Evolutionary conservation across 1,140 invertebrate species (phyloP), one percentile per base, ranked within the genome.

Genomic region (Brachionus asplanchnoidis): DNA sequence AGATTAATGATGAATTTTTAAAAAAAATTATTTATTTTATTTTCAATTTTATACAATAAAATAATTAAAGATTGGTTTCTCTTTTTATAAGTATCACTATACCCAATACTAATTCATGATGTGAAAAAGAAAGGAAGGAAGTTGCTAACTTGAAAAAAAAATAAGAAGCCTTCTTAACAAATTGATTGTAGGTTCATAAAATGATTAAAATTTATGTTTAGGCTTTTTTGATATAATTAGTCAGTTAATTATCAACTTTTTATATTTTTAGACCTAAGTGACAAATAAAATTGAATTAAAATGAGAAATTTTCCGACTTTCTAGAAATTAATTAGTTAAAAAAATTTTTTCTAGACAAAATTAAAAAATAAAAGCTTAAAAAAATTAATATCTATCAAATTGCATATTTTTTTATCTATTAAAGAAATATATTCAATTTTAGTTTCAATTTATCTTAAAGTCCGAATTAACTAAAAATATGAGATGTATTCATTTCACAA

Each of bases 381-480:
- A 53, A 53, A 53, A 53, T 53, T 53, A 53, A 53, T 53, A 53
- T 53, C 50, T 53, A 53, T 53, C 50, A 53, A 53, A 53, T 53
- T 53, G 50, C 50, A 4, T 14, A 53, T 53, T 53, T 53, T 53
- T 17, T 53, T 53, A 53, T 53, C n/a, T 9, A 53, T 53, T 53
- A 53, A 53, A 53, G 50, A 53, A 53, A 53, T 53, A 4, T 17
- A 17, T 53, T 53, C 50, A 46, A 46, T 46, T 46, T 46, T 46
- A 46, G 44, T 46, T 46, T 46, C 5, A 46, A 46, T 46, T 46
- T 46, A n/a, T n/a, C 50, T 12, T 14, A 17, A n/a, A 53, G 50
- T 53, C 50, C 50, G 50, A 53, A 53, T 66, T 66, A 66, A 66
- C 28, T 66, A 66, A 66, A 66, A 66, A 66, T 66, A 26, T 66